Evolutionary conservation across 2,797 vertebrate species (phyloP).

Genomic region (Chiroxiphia lanceolata): DNA sequence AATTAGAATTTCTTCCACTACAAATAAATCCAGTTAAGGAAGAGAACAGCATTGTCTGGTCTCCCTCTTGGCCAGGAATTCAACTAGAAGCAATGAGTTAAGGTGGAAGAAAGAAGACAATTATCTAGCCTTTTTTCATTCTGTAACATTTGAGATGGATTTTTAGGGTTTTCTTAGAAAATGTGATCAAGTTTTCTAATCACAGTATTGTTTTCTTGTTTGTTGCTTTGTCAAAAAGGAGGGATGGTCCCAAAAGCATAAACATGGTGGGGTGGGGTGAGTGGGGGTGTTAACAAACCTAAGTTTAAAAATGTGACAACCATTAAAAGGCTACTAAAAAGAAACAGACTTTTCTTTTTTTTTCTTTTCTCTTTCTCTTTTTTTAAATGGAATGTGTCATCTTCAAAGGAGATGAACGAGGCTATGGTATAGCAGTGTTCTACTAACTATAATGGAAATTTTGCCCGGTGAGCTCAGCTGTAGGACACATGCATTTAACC

Average conservation of each 20-base stretch:
- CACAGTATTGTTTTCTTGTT: neutral
- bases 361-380: neutral
- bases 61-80: neutral
- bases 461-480: neutral
- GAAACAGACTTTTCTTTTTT: neutral
- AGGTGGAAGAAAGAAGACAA: neutral
- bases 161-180: neutral
- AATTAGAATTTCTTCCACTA: neutral
- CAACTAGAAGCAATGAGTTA: neutral
- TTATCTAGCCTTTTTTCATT: too few species aligned
- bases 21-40: neutral
- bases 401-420: neutral
- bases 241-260: neutral
- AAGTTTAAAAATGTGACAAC: neutral
- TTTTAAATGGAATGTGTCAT: accelerated
- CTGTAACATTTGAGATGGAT: neutral
- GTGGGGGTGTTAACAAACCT: neutral
- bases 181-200: neutral
- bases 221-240: neutral
- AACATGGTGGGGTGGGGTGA: neutral
- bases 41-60: neutral
- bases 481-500: neutral
- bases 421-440: neutral
- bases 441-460: neutral
- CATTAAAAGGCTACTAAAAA: neutral